phyloP scores from a whole-genome alignment of 2,797 vertebrate genomes.

The Hafferia zeledoni region DNA sequence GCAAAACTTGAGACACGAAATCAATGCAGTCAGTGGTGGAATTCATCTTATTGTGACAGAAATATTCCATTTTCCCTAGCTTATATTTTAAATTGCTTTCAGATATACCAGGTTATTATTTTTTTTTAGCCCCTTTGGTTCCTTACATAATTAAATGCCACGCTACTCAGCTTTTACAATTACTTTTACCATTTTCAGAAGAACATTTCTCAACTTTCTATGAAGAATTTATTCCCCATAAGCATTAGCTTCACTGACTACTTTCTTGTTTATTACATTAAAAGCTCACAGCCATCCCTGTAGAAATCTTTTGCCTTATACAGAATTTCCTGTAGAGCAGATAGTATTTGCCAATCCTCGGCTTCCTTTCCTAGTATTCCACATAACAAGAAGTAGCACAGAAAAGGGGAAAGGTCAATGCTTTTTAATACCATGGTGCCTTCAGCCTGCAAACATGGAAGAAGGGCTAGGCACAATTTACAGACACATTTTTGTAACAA shows the following conservation, averaged over 20 bases:
- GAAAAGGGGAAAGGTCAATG: background rate
- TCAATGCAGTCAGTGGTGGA: conserved; percentile 36
- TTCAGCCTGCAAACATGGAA: background rate
- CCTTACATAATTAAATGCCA: conserved; percentile 61
- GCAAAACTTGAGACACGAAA: background rate
- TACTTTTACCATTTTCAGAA: conserved; percentile 49
- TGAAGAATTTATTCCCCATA: conserved; percentile 33
- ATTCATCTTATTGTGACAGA: conserved; percentile 64
- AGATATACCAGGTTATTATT: conserved; percentile 60
- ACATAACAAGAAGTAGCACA: background rate
- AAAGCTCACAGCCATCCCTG: background rate
- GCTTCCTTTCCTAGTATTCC: background rate
- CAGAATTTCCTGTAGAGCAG: background rate
- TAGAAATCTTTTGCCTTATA: background rate
- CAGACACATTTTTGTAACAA: background rate
- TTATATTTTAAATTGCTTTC: conserved; percentile 65
- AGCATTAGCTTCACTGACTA: conserved; percentile 8
- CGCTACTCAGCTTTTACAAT: conserved; percentile 44
- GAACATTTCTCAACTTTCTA: conserved; percentile 41
- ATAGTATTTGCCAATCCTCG: background rate
- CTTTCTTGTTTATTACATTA: conserved; percentile 32
- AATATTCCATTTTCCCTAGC: conserved; percentile 55
- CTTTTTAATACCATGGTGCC: background rate
- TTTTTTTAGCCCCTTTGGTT: conserved; percentile 42
- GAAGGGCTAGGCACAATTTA: background rate